Base-by-base conservation (phyloP, 2,797 vertebrate species). In the Megaceryle alcyon region DNA sequence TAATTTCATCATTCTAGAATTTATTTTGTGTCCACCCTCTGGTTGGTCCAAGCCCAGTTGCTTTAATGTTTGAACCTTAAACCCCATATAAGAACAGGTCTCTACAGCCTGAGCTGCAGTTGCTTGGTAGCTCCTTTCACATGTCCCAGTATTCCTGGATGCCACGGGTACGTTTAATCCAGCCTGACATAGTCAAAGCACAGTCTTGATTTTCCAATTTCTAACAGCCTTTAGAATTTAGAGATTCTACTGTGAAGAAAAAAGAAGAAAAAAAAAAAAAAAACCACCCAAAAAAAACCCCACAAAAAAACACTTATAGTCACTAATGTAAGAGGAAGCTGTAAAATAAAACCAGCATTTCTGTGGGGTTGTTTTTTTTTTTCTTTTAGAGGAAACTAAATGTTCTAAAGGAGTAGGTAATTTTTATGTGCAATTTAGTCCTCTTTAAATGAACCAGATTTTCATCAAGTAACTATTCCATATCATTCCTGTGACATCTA, bases 1-100 rank as follows among this genome's bases (percentile, higher is more conserved):
- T 90, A 28, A 96, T 96, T 95, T 96, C 88, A 82, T 97, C 96
- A 95, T 61, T 71, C 54, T 28, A 63, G 82, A 69, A 90, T 79
- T 68, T 48, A 61, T 79, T 78, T 78, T 16, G 1, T 61, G 71
- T 43, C 76, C 41, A 59, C 44, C 51, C 54, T 7, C 72, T 85
- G 76, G 10, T 26, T 10, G 49, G 82, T 90, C 43, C 44, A 72
- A 86, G 75, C 72, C 64, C 82, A 26, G 82, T 18, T 39, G 5
- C 63, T 33, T 53, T 59, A 15, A 71, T 35, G 19, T 26, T 1
- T 54, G 82, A 20, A 63, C 35, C 46, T 33, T 6, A 37, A 25
- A 29, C 11, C 41, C 31, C 1, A 0, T 11, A 3, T 13, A 31
- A 9, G 14, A 76, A 61, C 69, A 61, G 41, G 12, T 46, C 41